phyloP scores from a whole-genome alignment of 2,113 vertebrate genomes.

The Ardeotis arabs region DNA sequence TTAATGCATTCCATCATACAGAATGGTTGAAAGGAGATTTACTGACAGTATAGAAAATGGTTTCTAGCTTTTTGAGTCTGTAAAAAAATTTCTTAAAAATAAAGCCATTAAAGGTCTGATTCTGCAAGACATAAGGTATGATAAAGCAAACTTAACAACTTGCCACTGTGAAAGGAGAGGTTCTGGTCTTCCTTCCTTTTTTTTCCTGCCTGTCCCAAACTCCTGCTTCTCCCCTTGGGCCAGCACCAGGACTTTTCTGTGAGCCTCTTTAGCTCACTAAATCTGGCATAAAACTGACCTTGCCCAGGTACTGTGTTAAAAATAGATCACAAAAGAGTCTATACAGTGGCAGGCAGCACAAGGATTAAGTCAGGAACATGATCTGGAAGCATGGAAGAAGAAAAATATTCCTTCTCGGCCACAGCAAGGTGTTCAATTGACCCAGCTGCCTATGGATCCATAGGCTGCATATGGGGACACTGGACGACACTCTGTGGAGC shows the following conservation, averaged over 20 bases:
- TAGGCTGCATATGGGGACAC: neutral
- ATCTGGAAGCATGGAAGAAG: neutral
- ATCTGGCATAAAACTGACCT: neutral
- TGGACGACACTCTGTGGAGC: rapidly evolving
- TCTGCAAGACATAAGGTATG: neutral
- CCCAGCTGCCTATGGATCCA: neutral
- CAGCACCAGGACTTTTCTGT: neutral
- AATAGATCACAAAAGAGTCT: neutral
- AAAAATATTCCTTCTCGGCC: neutral
- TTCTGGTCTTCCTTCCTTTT: neutral
- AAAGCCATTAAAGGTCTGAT: neutral
- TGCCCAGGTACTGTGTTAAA: neutral
- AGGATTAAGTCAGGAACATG: neutral
- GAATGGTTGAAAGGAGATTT: neutral
- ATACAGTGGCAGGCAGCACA: neutral
- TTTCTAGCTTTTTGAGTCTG: neutral
- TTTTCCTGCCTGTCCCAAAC: neutral
- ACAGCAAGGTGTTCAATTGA: neutral
- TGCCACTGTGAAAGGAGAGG: neutral
- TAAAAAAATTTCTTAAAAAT: neutral
- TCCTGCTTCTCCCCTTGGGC: neutral
- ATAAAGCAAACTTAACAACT: neutral
- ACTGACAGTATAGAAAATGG: neutral
- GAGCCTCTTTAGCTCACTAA: neutral
- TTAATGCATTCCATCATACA: neutral